Base-by-base conservation (phyloP, 2,797 vertebrate genomes). In the Coreius guichenoti region DNA sequence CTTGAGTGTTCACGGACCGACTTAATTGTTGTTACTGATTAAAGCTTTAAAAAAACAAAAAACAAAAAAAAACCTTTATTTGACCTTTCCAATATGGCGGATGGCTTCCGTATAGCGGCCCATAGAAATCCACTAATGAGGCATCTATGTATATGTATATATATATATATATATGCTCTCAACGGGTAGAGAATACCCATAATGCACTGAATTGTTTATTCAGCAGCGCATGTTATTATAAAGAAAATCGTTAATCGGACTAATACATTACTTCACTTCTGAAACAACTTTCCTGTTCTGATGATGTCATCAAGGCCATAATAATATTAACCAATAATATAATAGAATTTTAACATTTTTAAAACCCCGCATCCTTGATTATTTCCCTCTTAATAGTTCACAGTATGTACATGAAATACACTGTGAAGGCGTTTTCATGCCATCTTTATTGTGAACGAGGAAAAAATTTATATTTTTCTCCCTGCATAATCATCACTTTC, bases 401-500 rank as follows among this genome's bases (percentile, higher is more conserved):
- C n/a, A 19, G 3, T 21, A 47, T 63, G 9, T 47, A 29, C 36
- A 65, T 21, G 3, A 43, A 11, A 26, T 12, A 36, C 39, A 45
- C n/a, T 63, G 56, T 58, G 31, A 39, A 39, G 39, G 33, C 3
- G 1, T 12, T 39, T 43, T 63, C 5, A 29, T 7, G 2, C 21
- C 13, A 8, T 61, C 36, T 36, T 47, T 21, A 36, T 23, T 65
- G 77, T 23, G 58, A 79, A 14, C 47, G n/a, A 45, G 36, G 39
- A 8, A 14, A 11, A 80, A 47, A 80, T 79, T n/a, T 39, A 65
- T 79, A 79, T 65, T 21, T 65, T 65, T 65, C 58, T 65, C 45
- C 70, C 31, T 81, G 80, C 21, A 26, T 70, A 81, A 70, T 39
- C 80, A 81, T 81, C 67, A 70, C 65, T 69, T 80, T 80, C 1